Evolutionary conservation across 2,888 invertebrate genomes (phyloP).

Genomic region (Himalopsyche anomala): DNA sequence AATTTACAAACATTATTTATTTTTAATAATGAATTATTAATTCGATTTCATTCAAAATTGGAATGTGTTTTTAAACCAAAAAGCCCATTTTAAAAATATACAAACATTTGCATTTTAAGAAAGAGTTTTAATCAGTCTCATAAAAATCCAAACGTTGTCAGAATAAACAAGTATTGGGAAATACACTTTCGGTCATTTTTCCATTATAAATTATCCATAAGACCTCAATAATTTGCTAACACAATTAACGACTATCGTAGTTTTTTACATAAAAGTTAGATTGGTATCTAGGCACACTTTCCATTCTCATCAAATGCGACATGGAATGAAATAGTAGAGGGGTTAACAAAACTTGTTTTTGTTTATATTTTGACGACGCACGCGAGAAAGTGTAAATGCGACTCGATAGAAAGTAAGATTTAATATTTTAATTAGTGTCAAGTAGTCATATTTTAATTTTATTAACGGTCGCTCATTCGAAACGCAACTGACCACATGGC

Average conservation of each 20-base stretch:
- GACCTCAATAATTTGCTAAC: neutral
- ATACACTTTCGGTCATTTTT: too few species aligned
- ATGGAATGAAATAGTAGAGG: neutral
- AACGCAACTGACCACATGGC: constrained; percentile 6
- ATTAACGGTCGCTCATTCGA: neutral
- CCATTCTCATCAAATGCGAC: constrained; percentile 20
- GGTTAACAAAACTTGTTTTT: neutral
- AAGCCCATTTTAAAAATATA: too few species aligned
- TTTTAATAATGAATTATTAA: too few species aligned
- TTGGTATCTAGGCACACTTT: neutral
- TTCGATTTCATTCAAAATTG: too few species aligned
- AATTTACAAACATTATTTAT: too few species aligned
- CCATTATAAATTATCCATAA: too few species aligned
- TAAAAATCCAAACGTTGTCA: too few species aligned
- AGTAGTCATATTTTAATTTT: neutral
- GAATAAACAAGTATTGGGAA: too few species aligned
- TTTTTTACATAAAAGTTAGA: neutral
- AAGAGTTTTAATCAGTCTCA: too few species aligned
- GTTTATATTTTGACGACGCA: constrained; percentile 31
- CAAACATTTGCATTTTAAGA: too few species aligned
- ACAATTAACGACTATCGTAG: neutral
- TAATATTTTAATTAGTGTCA: constrained; percentile 39
- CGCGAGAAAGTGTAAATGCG: constrained; percentile 39
- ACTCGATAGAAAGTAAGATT: constrained; percentile 47
- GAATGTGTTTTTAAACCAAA: too few species aligned